Evolutionary conservation across 1,140 invertebrate genomes (phyloP), one percentile per base, ranked within the genome.

Genomic region (Rhynchophorus ferrugineus): DNA sequence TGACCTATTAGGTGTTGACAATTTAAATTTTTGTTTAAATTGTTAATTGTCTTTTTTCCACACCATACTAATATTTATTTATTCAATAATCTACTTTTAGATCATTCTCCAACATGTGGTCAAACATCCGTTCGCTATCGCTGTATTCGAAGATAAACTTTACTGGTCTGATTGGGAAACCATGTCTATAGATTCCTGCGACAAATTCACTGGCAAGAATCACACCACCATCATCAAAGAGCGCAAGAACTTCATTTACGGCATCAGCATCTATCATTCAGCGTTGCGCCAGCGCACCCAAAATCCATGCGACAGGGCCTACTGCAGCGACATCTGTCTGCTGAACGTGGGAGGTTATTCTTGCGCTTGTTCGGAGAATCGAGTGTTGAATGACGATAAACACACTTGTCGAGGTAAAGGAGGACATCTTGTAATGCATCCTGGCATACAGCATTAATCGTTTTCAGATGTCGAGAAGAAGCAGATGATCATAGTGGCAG

Each of bases 121-220:
- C 3, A 77, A 80, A 56, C 84, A 90, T 71, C 91, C 91, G 0
- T 91, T 86, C 66, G 81, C 86, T 0, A 73, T 97, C 39, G 78
- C 83, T 0, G 79, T 96, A 2, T 95, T 94, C 68, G 91, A 94
- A 69, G 83, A 94, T 69, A 77, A 72, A 8, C 62, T 96, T 1
- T 95, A 85, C 63, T 95, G 91, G 89, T 89, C 83, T 37, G 90
- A 95, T 64, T 86, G 83, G 79, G 68, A 69, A 0, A 77, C 78
- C 0, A 76, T 79, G 55, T 78, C 77, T 13, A 75, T 88, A 19
- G 75, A 82, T 57, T 74, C 74, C 0, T 83, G 80, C 17, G 73
- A 88, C 58, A 89, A 87, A 64, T 78, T 84, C 48, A 79, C 74
- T 2, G 78, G 80, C 0, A 80, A 81, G 63, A 69, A 81, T 50